phyloP scores from a whole-genome alignment of 2,113 vertebrate species.

The Apeltes quadracus region DNA sequence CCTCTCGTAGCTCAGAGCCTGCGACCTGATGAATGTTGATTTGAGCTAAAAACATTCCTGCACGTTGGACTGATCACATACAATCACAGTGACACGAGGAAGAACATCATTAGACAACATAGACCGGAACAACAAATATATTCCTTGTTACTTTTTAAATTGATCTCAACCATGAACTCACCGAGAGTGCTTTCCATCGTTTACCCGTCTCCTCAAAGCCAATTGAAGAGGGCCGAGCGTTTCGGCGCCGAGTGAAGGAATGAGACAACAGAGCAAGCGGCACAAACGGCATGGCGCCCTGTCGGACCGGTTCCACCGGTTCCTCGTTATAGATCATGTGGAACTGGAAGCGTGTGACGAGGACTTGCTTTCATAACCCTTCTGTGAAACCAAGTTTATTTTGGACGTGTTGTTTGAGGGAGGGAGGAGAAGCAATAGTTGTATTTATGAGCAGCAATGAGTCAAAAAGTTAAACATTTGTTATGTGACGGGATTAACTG shows the following conservation, averaged over 20 bases:
- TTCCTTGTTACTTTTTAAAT: not conserved
- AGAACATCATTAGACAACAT: not conserved
- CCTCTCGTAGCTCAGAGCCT: too few relatives aligned
- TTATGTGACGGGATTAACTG: too few relatives aligned
- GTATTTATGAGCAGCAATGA: too few relatives aligned
- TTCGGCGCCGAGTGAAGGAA: not conserved
- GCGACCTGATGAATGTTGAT: not conserved
- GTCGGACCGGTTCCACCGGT: not conserved
- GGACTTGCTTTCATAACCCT: not conserved
- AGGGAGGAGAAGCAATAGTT: too few relatives aligned
- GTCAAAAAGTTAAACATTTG: too few relatives aligned
- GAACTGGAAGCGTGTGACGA: not conserved
- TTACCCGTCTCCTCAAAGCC: not conserved
- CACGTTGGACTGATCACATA: not conserved
- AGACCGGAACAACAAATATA: not conserved
- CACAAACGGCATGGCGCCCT: too few relatives aligned
- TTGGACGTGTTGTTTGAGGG: too few relatives aligned
- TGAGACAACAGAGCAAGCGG: not conserved
- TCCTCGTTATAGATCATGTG: too few relatives aligned
- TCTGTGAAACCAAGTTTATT: not conserved
- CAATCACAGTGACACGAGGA: not conserved
- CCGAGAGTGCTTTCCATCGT: not conserved
- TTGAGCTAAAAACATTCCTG: not conserved
- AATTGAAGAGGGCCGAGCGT: not conserved
- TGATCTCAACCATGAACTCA: slow-evolving; percentile 20